These are phyloP conservation scores for Hydrozoanthus gracilis DNA, from an alignment of 92 coral and sea anemone genomes.

Conservation along the genomic window DNA sequence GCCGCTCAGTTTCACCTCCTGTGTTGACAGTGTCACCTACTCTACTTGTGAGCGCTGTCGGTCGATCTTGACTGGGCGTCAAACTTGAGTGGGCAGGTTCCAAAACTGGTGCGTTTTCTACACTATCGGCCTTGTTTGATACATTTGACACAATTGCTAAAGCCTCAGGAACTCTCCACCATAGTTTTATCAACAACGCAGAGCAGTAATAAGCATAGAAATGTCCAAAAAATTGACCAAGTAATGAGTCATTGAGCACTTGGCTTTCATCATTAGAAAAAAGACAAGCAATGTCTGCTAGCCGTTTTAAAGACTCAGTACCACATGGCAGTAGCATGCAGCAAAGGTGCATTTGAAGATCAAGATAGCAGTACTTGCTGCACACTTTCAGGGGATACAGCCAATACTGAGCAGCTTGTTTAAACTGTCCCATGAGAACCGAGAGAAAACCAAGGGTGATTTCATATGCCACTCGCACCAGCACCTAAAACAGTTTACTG, in stretches of 20 bases:
- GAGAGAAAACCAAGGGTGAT: constrained; percentile 78
- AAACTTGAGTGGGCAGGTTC: not conserved
- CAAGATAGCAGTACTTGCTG: constrained; percentile 62
- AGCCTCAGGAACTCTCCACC: constrained; percentile 73
- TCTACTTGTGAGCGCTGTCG: not conserved
- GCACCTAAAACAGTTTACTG: constrained; percentile 48
- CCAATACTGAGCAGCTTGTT: constrained; percentile 67
- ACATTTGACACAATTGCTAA: constrained; percentile 10
- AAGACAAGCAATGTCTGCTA: constrained; percentile 46
- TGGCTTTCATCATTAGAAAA: constrained; percentile 1
- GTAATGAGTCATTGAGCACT: not conserved
- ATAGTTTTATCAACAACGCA: constrained; percentile 61
- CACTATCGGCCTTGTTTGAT: not conserved
- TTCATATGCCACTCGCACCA: constrained; percentile 76
- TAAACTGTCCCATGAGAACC: constrained; percentile 61
- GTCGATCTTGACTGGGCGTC: not conserved
- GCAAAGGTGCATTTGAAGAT: constrained; percentile 69
- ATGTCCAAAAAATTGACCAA: constrained; percentile 59
- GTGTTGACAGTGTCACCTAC: not conserved
- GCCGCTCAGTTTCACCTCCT: not conserved
- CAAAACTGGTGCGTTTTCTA: no score
- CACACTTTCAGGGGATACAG: constrained; percentile 69
- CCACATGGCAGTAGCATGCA: constrained; percentile 75
- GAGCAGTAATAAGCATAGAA: constrained; percentile 65
- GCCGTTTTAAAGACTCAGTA: constrained; percentile 58